Percentiles rank a stretch among this genome's conserved stretches.
Conservation (phyloP, 2,113 vertebrate genomes). For the Pseudonaja textilis region DNA sequence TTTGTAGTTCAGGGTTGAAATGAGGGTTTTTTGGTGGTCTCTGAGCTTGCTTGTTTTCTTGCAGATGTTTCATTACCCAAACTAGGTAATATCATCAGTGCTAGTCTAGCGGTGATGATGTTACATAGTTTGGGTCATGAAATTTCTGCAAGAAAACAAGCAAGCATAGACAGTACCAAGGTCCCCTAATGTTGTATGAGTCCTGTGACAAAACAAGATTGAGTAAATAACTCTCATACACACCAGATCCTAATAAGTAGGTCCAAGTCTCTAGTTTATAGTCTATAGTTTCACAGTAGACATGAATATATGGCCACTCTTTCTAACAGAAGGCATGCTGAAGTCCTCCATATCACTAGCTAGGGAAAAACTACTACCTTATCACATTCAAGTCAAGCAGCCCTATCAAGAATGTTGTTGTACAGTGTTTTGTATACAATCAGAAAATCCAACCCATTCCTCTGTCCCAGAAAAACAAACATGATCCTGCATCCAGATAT, state of each 20-base stretch:
- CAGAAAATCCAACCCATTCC: background rate
- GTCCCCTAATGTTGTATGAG: background rate
- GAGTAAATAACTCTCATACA: background rate
- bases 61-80: too few species aligned
- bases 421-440: background rate
- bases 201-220: background rate
- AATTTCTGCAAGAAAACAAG: background rate
- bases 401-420: background rate
- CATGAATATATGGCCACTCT: background rate
- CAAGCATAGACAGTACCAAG: background rate
- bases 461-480: background rate
- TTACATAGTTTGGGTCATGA: background rate
- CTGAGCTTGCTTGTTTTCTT: too few species aligned
- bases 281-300: background rate
- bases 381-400: background rate
- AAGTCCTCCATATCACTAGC: background rate
- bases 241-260: background rate
- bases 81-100: too few species aligned
- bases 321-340: background rate
- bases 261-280: background rate
- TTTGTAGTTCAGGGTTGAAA: background rate
- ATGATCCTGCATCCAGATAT: background rate
- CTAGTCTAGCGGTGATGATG: background rate
- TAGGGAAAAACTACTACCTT: background rate
- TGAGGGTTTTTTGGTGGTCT: too few species aligned